phyloP scores from a whole-genome alignment of 2,888 invertebrate species.

The Aricia artaxerxes region DNA sequence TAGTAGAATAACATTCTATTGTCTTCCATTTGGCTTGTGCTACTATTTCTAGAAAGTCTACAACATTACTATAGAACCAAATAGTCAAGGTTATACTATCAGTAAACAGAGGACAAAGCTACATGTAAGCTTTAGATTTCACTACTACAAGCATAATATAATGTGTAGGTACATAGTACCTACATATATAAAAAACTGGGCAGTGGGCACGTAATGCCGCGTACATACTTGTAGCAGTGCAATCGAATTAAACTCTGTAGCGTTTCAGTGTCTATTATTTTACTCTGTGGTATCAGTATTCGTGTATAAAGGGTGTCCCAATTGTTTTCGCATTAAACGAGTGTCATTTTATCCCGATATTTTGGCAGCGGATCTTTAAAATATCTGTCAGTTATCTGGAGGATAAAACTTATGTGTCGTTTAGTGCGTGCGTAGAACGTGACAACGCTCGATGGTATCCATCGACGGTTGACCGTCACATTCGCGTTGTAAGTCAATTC shows the following conservation, averaged over 20 bases:
- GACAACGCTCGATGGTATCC: conserved; percentile 47
- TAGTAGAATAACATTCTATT: not conserved
- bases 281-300: not conserved
- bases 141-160: no score
- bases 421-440: conserved; percentile 37
- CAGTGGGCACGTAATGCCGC: no score
- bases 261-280: no score
- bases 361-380: not conserved
- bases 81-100: not conserved
- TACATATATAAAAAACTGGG: no score
- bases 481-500: conserved; percentile 31
- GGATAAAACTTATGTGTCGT: not conserved
- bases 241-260: no score
- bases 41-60: not conserved
- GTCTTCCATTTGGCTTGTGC: conserved; percentile 1
- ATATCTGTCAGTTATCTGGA: not conserved
- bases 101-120: not conserved
- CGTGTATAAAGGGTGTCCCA: not conserved
- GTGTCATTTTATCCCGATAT: not conserved
- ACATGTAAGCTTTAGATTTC: not conserved
- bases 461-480: conserved; percentile 40
- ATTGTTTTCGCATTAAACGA: not conserved
- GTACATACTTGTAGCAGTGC: no score
- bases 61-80: not conserved
- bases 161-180: no score